These are phyloP conservation scores for Telmatochromis sp. DNA, from an alignment of 2,113 vertebrate genomes.

Conservation along the genomic window DNA sequence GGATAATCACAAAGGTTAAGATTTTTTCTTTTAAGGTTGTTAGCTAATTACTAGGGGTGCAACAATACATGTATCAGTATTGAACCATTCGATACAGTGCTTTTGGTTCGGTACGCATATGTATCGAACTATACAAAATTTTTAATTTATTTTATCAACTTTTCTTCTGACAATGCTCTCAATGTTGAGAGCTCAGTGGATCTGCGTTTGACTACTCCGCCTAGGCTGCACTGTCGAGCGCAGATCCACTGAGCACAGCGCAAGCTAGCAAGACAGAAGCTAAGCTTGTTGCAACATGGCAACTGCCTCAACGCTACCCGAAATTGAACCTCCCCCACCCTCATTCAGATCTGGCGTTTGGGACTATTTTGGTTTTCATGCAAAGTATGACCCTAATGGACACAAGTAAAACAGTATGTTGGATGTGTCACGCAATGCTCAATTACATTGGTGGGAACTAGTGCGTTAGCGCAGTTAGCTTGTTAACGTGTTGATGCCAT, in stretches of 20 bases:
- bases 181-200: background rate
- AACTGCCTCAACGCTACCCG: background rate
- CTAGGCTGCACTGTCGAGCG: background rate
- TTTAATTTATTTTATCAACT: background rate
- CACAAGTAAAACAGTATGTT: background rate
- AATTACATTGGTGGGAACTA: background rate
- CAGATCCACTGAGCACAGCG: background rate
- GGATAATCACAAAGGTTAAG: background rate
- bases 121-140: background rate
- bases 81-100: background rate
- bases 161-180: background rate
- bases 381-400: background rate
- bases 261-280: background rate
- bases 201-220: background rate
- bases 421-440: background rate
- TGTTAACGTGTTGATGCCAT: background rate
- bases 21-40: background rate
- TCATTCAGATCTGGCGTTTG: background rate
- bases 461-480: background rate
- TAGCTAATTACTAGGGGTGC: background rate
- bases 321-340: background rate
- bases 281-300: background rate
- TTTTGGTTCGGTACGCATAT: background rate
- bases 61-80: background rate
- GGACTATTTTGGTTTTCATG: background rate